These are phyloP conservation scores for Strigamia crassipes DNA, from an alignment of 2,888 invertebrate species.

Conservation along the genomic window DNA sequence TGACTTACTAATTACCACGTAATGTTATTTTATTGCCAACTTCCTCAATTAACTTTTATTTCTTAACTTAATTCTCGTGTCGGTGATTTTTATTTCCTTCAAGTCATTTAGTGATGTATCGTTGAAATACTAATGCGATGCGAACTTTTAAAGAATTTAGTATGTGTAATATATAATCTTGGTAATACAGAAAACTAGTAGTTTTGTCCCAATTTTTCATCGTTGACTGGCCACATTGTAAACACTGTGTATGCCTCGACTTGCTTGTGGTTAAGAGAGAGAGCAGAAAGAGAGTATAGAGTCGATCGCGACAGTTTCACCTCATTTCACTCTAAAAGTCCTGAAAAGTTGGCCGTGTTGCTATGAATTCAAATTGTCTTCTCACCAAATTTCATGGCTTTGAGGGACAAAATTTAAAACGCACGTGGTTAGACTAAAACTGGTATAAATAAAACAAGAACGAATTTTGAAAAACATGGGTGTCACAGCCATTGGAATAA, in stretches of 20 bases:
- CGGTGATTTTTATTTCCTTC: neutral
- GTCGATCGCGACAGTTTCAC: neutral
- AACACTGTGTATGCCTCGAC: slow-evolving; percentile 15
- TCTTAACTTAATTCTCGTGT: neutral
- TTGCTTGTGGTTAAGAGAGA: slow-evolving; percentile 22
- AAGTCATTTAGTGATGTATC: neutral
- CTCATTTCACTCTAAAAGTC: slow-evolving; percentile 30
- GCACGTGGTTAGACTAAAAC: slow-evolving; percentile 20
- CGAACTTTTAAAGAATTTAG: neutral
- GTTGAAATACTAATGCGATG: neutral
- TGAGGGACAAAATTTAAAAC: slow-evolving; percentile 29
- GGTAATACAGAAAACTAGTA: neutral
- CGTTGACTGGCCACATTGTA: slow-evolving; percentile 22
- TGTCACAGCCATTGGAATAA: neutral
- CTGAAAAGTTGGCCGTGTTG: slow-evolving; percentile 13
- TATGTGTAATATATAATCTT: neutral
- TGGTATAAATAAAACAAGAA: neutral
- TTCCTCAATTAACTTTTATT: neutral
- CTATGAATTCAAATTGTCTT: slow-evolving; percentile 27
- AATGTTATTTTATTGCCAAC: slow-evolving; percentile 4
- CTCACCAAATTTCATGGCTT: slow-evolving; percentile 28
- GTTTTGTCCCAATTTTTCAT: neutral
- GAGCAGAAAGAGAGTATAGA: neutral
- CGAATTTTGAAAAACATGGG: neutral
- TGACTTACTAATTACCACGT: neutral